Conservation (phyloP, 2,113 vertebrate species). For the Coregonus clupeaformis region DNA sequence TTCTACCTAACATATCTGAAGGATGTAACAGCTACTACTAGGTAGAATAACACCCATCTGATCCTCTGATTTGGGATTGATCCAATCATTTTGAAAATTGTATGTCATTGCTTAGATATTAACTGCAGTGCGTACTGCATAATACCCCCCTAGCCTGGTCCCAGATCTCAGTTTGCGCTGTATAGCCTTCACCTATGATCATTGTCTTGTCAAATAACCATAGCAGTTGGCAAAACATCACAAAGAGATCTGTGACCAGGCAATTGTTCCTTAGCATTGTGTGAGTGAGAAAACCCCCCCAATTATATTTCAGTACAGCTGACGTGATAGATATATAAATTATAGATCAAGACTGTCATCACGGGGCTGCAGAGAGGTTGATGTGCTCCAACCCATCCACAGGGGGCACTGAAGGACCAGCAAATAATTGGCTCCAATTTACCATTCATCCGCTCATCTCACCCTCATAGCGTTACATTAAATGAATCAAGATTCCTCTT, state of each 20-base stretch:
- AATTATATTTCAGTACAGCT: conserved; percentile 41
- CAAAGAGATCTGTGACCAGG: neutral
- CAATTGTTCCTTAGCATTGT: neutral
- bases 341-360: conserved; percentile 60
- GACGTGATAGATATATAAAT: conserved; percentile 58
- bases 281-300: neutral
- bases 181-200: too few relatives aligned
- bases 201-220: too few relatives aligned
- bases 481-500: too few relatives aligned
- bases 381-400: conserved; percentile 60
- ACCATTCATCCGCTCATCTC: neutral
- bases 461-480: neutral
- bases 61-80: too few relatives aligned
- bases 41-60: too few relatives aligned
- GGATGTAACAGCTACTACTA: neutral
- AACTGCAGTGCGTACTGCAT: too few relatives aligned
- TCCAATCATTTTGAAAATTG: too few relatives aligned
- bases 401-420: conserved; percentile 66
- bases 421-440: neutral
- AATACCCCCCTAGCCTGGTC: too few relatives aligned
- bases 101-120: too few relatives aligned
- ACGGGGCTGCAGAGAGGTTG: conserved; percentile 14
- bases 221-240: too few relatives aligned
- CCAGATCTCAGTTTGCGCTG: too few relatives aligned
- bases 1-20: neutral